Evolutionary conservation across 2,113 vertebrate species (phyloP).

Genomic region (Tylochromis polylepis): DNA sequence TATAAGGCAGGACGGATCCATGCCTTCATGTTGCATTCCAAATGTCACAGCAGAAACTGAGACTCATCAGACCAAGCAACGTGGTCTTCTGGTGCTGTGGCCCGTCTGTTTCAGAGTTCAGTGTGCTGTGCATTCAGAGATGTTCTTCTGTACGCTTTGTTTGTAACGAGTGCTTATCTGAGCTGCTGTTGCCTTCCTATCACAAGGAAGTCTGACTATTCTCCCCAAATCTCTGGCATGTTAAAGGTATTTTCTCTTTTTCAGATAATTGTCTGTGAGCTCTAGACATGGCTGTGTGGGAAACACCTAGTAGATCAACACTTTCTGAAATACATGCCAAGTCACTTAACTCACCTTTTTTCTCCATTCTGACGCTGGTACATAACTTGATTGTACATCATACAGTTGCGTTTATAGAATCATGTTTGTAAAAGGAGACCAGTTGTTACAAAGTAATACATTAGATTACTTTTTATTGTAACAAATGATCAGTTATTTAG

Average conservation of each 20-base stretch:
- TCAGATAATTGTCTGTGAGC: accelerated
- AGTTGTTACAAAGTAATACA: neutral
- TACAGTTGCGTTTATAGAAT: neutral
- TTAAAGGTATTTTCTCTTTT: neutral
- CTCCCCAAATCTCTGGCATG: accelerated
- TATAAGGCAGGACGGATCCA: neutral
- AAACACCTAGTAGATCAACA: neutral
- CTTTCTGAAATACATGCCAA: neutral
- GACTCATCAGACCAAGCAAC: neutral
- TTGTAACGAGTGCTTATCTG: neutral
- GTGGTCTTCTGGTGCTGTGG: neutral
- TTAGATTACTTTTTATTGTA: neutral
- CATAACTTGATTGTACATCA: neutral
- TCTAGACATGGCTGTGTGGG: neutral
- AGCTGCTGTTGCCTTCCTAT: neutral
- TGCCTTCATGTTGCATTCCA: neutral
- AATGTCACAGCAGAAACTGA: neutral
- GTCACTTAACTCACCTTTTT: accelerated
- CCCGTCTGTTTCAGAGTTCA: neutral
- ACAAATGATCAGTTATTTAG: accelerated
- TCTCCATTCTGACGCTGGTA: neutral
- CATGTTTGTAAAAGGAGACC: neutral
- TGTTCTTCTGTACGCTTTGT: neutral
- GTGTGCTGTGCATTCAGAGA: neutral
- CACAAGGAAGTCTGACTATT: neutral